Evolutionary conservation across 1,140 invertebrate genomes (phyloP).

Genomic region (Cyrtorhinus lividipennis): DNA sequence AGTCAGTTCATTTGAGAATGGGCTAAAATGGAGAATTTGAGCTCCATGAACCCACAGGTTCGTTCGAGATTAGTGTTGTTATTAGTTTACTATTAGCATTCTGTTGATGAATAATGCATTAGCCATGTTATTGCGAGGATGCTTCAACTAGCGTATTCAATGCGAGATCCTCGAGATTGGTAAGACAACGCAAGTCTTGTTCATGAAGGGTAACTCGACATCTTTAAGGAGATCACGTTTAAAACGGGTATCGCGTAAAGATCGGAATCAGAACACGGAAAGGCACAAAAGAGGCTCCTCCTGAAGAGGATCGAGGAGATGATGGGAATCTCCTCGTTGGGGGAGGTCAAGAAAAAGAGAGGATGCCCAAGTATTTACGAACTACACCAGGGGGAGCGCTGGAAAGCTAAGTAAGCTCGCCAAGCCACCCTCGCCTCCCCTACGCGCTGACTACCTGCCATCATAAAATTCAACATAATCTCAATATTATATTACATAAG

Average conservation of each 20-base stretch:
- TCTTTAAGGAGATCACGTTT: not conserved
- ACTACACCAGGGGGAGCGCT: not conserved
- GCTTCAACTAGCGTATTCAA: no score
- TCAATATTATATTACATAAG: not conserved
- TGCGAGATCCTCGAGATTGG: no score
- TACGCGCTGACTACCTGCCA: not conserved
- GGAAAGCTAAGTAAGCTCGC: not conserved
- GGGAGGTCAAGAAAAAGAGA: conserved; percentile 1
- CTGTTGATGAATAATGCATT: no score
- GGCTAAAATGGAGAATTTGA: no score
- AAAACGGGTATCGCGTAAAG: not conserved
- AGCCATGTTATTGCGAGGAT: no score
- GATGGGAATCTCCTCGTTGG: not conserved
- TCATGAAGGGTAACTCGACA: no score
- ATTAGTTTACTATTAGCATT: no score
- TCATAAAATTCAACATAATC: not conserved
- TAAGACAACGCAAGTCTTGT: no score
- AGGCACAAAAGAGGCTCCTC: not conserved
- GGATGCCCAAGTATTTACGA: not conserved
- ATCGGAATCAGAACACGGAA: not conserved
- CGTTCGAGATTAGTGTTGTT: no score
- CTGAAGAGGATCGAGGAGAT: not conserved
- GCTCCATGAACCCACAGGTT: no score
- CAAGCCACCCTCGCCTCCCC: not conserved
- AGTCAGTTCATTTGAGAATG: no score